Evolutionary conservation across 2,888 invertebrate species (phyloP).

Genomic region (Diaprepes abbreviatus): DNA sequence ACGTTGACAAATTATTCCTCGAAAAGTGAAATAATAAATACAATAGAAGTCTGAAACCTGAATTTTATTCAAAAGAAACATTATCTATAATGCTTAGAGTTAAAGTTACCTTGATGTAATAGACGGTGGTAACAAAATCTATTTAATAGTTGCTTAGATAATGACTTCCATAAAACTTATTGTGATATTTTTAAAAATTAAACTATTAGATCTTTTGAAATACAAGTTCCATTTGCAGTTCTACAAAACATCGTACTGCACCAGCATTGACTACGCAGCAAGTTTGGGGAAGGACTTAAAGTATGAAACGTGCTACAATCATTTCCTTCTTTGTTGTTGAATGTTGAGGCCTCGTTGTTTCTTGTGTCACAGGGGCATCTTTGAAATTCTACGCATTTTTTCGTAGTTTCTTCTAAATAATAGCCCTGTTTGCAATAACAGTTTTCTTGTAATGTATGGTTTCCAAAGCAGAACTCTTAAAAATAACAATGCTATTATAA

Average conservation of each 20-base stretch:
- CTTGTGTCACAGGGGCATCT: slow-evolving; percentile 22
- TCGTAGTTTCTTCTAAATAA: slow-evolving; percentile 11
- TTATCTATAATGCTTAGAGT: no score
- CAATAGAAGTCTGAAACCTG: no score
- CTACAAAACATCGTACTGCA: slow-evolving; percentile 18
- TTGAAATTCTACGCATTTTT: slow-evolving; percentile 7
- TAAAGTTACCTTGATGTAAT: no score
- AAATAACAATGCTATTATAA: not conserved
- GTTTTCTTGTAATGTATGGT: not conserved
- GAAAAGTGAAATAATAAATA: no score
- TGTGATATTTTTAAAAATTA: no score
- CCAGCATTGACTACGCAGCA: slow-evolving; percentile 15
- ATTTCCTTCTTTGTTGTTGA: slow-evolving; percentile 24
- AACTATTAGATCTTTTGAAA: no score
- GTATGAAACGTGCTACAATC: slow-evolving; percentile 28
- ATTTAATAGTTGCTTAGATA: no score
- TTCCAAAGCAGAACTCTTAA: slow-evolving; percentile 19
- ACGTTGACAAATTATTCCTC: no score
- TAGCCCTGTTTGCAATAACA: slow-evolving; percentile 35
- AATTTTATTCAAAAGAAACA: no score
- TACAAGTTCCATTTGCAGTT: slow-evolving; percentile 17
- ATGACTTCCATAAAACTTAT: not conserved
- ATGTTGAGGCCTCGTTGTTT: slow-evolving; percentile 20
- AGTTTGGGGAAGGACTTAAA: not conserved
- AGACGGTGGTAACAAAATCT: no score